A percentile compares a stretch with the other conserved stretches of the same genome.
Conservation (phyloP, 2,888 invertebrate genomes). For the Syritta pipiens region DNA sequence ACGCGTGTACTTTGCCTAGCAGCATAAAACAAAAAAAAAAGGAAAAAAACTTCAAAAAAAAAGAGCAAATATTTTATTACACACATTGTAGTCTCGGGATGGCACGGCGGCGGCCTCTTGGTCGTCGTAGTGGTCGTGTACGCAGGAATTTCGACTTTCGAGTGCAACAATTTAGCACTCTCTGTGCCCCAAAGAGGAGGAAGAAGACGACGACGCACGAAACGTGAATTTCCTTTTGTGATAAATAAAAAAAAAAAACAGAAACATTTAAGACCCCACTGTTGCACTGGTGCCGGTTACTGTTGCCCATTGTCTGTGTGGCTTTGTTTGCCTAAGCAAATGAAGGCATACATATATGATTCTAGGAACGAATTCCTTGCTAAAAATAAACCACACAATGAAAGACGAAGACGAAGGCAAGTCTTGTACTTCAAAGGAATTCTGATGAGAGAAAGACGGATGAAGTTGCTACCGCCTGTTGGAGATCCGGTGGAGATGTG, state of each 20-base stretch:
- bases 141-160: constrained; percentile 39
- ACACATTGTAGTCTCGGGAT: constrained; percentile 9
- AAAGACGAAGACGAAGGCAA: background rate
- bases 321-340: constrained; percentile 60
- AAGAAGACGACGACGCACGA: background rate
- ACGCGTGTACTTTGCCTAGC: constrained; percentile 22
- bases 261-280: no score
- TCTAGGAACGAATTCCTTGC: constrained; percentile 66
- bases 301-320: constrained; percentile 42
- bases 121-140: constrained; percentile 10
- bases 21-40: constrained; percentile 3
- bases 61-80: constrained; percentile 2
- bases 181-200: no score
- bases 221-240: constrained; percentile 7
- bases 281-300: background rate
- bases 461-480: no score
- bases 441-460: background rate
- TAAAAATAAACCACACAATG: constrained; percentile 44
- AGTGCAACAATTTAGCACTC: constrained; percentile 23
- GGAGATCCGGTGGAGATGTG: no score
- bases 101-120: no score
- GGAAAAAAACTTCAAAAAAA: constrained; percentile 2
- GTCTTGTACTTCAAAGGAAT: no score
- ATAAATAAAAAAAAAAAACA: background rate
- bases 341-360: no score